Evolutionary conservation across 2,888 invertebrate species (phyloP).

Genomic region (Crioceris asparagi): DNA sequence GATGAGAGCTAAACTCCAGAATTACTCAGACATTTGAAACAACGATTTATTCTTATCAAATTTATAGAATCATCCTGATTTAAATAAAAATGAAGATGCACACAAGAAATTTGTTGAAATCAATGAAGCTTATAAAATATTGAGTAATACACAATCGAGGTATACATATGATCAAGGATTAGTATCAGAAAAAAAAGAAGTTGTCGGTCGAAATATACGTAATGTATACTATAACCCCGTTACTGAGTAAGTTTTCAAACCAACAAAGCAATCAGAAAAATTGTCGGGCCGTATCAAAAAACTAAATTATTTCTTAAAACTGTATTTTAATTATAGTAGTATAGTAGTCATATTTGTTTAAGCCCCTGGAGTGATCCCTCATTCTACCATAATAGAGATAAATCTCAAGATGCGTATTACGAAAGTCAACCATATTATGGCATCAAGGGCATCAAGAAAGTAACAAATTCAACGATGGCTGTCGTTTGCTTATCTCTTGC

Average conservation of each 20-base stretch:
- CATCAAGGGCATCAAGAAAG: slow-evolving; percentile 45
- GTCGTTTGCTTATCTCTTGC: slow-evolving; percentile 46
- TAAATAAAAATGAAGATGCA: slow-evolving; percentile 45
- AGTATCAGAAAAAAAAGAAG: slow-evolving; percentile 7
- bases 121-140: slow-evolving; percentile 67
- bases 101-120: slow-evolving; percentile 63
- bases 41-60: too few relatives aligned
- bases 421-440: slow-evolving; percentile 50
- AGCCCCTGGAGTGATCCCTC: slow-evolving; percentile 32
- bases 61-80: slow-evolving; percentile 68
- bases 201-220: slow-evolving; percentile 3
- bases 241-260: too few relatives aligned
- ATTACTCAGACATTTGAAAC: too few relatives aligned
- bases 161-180: slow-evolving; percentile 52
- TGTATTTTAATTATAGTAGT: too few relatives aligned
- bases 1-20: too few relatives aligned
- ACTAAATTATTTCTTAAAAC: too few relatives aligned
- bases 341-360: too few relatives aligned
- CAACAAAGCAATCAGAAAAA: too few relatives aligned
- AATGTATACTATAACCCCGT: too few relatives aligned
- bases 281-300: too few relatives aligned
- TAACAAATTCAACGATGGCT: slow-evolving; percentile 53
- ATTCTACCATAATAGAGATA: slow-evolving; percentile 35
- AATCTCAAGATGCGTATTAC: slow-evolving; percentile 27
- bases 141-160: slow-evolving; percentile 55